Conservation (phyloP, 1,140 invertebrate species). For the Trypoxylus dichotomus region DNA sequence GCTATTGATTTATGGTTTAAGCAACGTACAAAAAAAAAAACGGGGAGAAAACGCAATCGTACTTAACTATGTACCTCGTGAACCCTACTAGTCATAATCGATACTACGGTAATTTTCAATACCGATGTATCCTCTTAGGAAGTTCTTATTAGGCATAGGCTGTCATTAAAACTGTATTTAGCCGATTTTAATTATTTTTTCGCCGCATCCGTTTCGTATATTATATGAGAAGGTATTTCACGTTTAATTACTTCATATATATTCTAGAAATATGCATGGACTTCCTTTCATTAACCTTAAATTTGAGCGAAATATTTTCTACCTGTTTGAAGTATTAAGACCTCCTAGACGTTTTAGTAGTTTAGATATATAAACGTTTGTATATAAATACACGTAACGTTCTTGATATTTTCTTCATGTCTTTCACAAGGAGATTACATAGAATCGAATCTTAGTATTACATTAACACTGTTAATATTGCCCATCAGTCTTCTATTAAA, state of each 20-base stretch:
- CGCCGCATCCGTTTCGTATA: not conserved
- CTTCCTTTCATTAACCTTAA: not conserved
- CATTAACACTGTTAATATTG: no score
- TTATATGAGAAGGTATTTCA: not conserved
- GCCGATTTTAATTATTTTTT: not conserved
- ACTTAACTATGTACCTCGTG: not conserved
- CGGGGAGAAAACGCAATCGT: not conserved
- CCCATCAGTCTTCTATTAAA: no score
- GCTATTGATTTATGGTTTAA: no score
- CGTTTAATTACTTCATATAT: not conserved
- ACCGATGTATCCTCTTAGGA: not conserved
- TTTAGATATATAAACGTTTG: no score
- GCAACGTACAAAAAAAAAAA: not conserved
- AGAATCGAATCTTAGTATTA: no score
- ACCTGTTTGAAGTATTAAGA: no score
- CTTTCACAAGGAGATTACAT: no score
- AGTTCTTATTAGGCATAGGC: not conserved
- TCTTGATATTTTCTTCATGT: no score
- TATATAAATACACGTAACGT: no score
- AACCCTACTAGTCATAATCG: not conserved
- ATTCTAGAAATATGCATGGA: not conserved
- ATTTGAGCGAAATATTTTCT: not conserved
- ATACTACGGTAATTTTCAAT: not conserved
- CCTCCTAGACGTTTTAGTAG: no score
- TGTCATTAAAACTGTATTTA: conserved; percentile 4